phyloP scores from a whole-genome alignment of 1,140 invertebrate species.

The Fopius arisanus region DNA sequence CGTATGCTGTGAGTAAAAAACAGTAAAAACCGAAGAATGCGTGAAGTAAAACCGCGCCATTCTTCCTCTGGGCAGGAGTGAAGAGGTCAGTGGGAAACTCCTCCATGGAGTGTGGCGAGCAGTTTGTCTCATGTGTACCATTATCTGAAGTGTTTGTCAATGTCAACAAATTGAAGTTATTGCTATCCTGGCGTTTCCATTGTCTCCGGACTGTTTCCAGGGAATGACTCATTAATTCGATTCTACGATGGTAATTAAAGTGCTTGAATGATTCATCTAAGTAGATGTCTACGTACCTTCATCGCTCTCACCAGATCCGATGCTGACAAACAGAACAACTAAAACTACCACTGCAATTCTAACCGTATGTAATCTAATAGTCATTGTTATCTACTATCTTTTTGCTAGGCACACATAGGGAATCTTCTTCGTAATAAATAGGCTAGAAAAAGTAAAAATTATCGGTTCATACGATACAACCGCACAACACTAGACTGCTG shows the following conservation, averaged over 20 bases:
- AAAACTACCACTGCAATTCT: background rate
- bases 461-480: constrained; percentile 17
- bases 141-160: constrained; percentile 6
- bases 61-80: constrained; percentile 68
- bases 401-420: background rate
- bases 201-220: background rate
- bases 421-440: background rate
- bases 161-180: background rate
- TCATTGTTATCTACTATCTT: background rate
- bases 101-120: constrained; percentile 58
- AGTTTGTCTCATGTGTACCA: constrained; percentile 42
- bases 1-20: constrained; percentile 79
- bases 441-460: background rate
- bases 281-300: background rate
- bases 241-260: too few species aligned
- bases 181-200: background rate
- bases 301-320: background rate
- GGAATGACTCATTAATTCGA: too few species aligned
- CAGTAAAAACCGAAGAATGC: constrained; percentile 80
- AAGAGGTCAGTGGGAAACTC: constrained; percentile 71
- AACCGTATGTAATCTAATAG: background rate
- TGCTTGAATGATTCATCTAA: too few species aligned
- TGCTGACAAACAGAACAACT: background rate
- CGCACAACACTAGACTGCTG: constrained; percentile 44
- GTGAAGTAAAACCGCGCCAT: constrained; percentile 79